Evolutionary conservation across 1,140 invertebrate genomes (phyloP).

Genomic region (Saccostrea glomerata): DNA sequence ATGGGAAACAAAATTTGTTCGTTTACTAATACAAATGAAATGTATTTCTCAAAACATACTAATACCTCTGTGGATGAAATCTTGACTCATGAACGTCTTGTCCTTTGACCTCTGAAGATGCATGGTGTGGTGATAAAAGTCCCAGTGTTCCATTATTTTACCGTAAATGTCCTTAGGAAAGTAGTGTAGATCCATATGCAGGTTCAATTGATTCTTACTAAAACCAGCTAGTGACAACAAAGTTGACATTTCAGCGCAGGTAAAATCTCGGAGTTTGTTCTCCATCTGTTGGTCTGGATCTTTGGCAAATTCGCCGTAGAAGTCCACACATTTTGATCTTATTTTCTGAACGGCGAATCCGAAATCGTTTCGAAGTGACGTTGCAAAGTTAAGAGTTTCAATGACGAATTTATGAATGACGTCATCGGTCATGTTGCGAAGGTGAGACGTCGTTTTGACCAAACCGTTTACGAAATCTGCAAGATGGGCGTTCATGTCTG

Average conservation of each 20-base stretch:
- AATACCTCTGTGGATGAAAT: not conserved
- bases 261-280: not conserved
- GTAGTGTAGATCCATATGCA: not conserved
- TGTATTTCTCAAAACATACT: not conserved
- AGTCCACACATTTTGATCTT: conserved; percentile 14
- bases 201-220: not conserved
- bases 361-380: conserved; percentile 3
- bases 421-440: conserved; percentile 29
- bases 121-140: conserved; percentile 16
- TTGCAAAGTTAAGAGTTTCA: not conserved
- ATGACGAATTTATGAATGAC: conserved; percentile 24
- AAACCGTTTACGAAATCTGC: not conserved
- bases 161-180: conserved; percentile 5
- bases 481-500: not conserved
- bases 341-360: conserved; percentile 13
- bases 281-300: not conserved
- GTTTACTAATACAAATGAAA: not conserved
- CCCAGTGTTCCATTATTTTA: not conserved
- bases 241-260: not conserved
- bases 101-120: not conserved
- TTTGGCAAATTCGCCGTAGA: conserved; percentile 11
- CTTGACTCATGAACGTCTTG: not conserved
- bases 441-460: conserved; percentile 5
- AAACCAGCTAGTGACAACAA: not conserved
- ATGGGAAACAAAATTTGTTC: not conserved